Evolutionary conservation across 2,888 invertebrate species (phyloP).

Genomic region (Tortricodes alternella): DNA sequence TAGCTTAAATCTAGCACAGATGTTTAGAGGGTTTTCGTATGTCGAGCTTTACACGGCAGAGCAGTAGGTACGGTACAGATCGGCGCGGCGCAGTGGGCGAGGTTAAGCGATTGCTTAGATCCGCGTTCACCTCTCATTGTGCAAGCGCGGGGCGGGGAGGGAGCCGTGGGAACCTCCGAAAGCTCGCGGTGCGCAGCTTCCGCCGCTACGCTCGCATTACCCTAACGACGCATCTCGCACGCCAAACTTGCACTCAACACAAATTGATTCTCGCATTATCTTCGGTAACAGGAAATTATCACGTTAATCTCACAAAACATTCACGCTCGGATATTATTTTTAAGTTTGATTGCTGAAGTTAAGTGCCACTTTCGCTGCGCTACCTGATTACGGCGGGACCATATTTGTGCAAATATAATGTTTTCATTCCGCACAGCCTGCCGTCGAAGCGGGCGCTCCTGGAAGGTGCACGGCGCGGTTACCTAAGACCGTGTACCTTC

Average conservation of each 20-base stretch:
- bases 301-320: conserved; percentile 52
- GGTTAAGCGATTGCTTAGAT: conserved; percentile 83
- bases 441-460: conserved; percentile 40
- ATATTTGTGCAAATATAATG: conserved; percentile 7
- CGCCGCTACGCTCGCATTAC: conserved; percentile 71
- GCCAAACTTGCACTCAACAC: conserved; percentile 54
- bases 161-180: conserved; percentile 80
- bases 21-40: conserved; percentile 12
- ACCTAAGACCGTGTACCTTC: conserved; percentile 22
- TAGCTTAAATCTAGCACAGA: neutral
- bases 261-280: conserved; percentile 73
- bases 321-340: conserved; percentile 30
- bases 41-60: conserved; percentile 17
- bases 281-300: conserved; percentile 70
- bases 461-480: conserved; percentile 36
- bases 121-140: conserved; percentile 83
- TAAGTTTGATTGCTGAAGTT: conserved; percentile 27
- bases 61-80: conserved; percentile 38
- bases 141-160: conserved; percentile 63
- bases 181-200: conserved; percentile 77
- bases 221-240: conserved; percentile 73
- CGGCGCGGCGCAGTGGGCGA: conserved; percentile 73
- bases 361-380: conserved; percentile 30
- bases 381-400: conserved; percentile 16
- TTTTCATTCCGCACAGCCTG: conserved; percentile 28